Percentiles rank a stretch among this genome's conserved stretches.
Conservation (phyloP, 2,888 invertebrate genomes). For the Dione juno region DNA sequence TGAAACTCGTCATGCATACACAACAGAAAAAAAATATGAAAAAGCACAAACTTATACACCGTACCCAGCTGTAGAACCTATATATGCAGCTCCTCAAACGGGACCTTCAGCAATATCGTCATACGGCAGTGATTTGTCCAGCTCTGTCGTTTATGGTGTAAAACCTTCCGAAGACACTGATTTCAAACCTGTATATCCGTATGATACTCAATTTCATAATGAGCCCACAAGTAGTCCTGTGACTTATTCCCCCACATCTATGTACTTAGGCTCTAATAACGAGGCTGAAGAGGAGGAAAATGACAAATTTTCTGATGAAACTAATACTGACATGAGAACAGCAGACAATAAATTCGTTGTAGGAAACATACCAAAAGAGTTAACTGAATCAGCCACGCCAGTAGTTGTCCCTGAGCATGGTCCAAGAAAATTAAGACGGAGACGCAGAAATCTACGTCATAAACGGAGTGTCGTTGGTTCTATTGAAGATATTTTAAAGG, state of each 20-base stretch:
- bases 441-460: slow-evolving; percentile 52
- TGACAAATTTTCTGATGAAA: slow-evolving; percentile 62
- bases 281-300: slow-evolving; percentile 66
- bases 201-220: slow-evolving; percentile 71
- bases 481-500: slow-evolving; percentile 71
- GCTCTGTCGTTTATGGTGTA: slow-evolving; percentile 74
- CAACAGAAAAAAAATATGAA: slow-evolving; percentile 73
- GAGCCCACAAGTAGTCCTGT: slow-evolving; percentile 71
- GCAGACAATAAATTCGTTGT: slow-evolving; percentile 85
- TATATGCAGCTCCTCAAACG: slow-evolving; percentile 73
- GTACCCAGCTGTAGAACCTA: slow-evolving; percentile 73
- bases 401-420: slow-evolving; percentile 87
- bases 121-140: slow-evolving; percentile 67
- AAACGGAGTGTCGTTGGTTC: slow-evolving; percentile 68
- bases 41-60: slow-evolving; percentile 65
- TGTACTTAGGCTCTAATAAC: slow-evolving; percentile 76
- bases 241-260: slow-evolving; percentile 75
- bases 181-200: slow-evolving; percentile 78
- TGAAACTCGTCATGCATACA: slow-evolving; percentile 73
- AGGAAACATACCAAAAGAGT: slow-evolving; percentile 85
- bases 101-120: slow-evolving; percentile 65
- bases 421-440: slow-evolving; percentile 77
- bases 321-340: slow-evolving; percentile 54
- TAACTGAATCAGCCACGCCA: slow-evolving; percentile 80
- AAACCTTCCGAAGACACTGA: slow-evolving; percentile 74